Conservation (phyloP, 2,113 vertebrate species). For the Silurus glanis region DNA sequence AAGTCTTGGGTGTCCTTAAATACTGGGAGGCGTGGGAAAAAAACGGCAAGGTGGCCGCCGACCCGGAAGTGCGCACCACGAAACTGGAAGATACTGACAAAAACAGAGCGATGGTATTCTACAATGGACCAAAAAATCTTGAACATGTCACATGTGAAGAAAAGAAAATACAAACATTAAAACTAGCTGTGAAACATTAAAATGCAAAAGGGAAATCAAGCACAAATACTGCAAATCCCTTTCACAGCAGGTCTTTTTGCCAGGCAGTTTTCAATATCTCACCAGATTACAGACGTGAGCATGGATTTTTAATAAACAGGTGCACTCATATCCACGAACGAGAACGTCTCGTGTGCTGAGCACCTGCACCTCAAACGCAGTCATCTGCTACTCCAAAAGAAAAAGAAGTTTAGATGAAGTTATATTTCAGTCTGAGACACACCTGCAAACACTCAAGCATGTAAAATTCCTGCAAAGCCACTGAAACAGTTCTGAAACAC, state of each 20-base stretch:
- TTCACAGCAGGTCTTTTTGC: constrained; percentile 15
- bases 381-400: background rate
- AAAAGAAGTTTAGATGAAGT: constrained; percentile 2
- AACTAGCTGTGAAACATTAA: background rate
- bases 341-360: background rate
- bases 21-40: no score
- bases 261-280: constrained; percentile 29
- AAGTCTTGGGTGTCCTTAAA: no score
- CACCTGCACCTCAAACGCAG: background rate
- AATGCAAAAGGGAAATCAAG: background rate
- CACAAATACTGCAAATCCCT: background rate
- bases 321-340: constrained; percentile 16
- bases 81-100: no score
- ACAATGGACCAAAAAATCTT: background rate
- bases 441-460: constrained; percentile 6
- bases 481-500: background rate
- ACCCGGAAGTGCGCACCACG: no score
- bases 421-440: background rate
- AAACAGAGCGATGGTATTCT: background rate
- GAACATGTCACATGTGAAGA: background rate
- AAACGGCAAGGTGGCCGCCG: no score
- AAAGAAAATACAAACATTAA: background rate
- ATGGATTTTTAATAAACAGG: constrained; percentile 32
- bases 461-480: background rate
- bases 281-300: constrained; percentile 27